Evolutionary conservation across 1,140 invertebrate species (phyloP).

Genomic region (Aphis craccivora): DNA sequence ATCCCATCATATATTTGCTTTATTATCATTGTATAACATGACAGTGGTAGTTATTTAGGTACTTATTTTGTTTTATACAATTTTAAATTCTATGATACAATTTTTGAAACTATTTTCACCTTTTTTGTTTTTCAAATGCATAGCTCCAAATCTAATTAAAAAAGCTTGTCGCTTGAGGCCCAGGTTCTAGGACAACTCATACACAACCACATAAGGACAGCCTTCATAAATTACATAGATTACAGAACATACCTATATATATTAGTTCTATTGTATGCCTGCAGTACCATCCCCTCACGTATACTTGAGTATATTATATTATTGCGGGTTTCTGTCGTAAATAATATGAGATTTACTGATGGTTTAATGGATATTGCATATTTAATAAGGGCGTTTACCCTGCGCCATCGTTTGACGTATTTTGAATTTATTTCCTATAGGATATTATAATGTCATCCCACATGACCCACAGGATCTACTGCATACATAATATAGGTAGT

Average conservation of each 20-base stretch:
- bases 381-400: slow-evolving; percentile 15
- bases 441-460: slow-evolving; percentile 24
- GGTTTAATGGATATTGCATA: background rate
- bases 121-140: background rate
- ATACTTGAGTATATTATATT: background rate
- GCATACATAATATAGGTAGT: slow-evolving; percentile 19
- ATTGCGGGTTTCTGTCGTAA: background rate
- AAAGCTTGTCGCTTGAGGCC: no score
- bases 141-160: no score
- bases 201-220: background rate
- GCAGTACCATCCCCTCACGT: background rate
- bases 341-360: background rate
- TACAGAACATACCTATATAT: background rate
- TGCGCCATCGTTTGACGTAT: background rate
- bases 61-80: no score
- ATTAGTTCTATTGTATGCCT: background rate
- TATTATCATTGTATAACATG: no score
- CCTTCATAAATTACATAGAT: background rate
- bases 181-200: background rate
- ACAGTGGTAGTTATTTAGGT: no score
- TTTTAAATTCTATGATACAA: background rate
- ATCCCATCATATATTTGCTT: no score
- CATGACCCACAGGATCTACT: background rate
- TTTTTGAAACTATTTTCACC: background rate
- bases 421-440: slow-evolving; percentile 19